Base-by-base conservation (phyloP, 2,113 vertebrate genomes). In the Atlantisia rogersi region DNA sequence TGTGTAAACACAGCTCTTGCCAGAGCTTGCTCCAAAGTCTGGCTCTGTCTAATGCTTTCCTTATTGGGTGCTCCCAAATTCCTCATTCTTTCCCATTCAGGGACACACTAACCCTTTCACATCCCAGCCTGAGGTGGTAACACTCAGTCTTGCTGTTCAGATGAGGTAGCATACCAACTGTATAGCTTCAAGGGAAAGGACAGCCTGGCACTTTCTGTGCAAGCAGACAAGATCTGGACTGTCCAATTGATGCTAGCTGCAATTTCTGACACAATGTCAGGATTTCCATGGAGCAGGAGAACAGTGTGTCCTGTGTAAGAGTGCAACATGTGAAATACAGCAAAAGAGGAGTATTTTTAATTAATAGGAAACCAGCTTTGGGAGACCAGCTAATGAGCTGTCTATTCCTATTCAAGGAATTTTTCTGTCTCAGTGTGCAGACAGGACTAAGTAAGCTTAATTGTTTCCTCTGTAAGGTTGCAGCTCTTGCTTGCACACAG, bases 11-110 rank as follows among this genome's bases (percentile, higher is more conserved):
- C 8, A 13, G 12, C 20, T 96, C 80, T 44, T 95, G 88, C 93
- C 35, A 88, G 92, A 86, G 76, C 92, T 92, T 95, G 88, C 73
- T 90, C 60, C 52, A 48, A 31, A 78, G 28, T 82, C 64, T 88
- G 42, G 2, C 42, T 86, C 60, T 94, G 31, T 46, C 83, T 77
- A 20, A 70, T 55, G 25, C 90, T 90, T 79, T 88, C 73, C 71
- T 70, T 94, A 31, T 42, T n/a, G 17, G 88, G 29, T 92, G 59
- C 85, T 95, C 85, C 94, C 29, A 4, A 86, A 96, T 95, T 94
- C 92, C 68, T 96, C 17, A 40, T 94, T 75, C 53, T 74, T 5
- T 65, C 28, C 67, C 42, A 52, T 77, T 74, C 42, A 56, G 64
- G 90, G 59, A 13, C 68, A 60, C 7, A 2, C 55, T 77, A 92